Evolutionary conservation across 2,888 invertebrate genomes (phyloP).

Genomic region (Eubasilissa splendida): DNA sequence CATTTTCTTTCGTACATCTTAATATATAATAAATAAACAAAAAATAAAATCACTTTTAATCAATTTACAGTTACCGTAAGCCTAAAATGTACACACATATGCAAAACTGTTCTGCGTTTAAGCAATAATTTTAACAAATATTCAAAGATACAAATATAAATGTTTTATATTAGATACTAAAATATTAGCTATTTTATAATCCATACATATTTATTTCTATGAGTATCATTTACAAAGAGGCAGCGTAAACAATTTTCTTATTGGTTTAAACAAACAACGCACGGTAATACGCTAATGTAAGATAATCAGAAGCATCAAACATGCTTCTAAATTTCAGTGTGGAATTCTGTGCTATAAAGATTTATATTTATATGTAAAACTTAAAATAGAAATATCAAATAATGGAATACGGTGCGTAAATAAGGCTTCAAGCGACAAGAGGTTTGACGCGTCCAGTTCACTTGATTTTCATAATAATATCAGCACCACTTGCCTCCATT

Average conservation of each 20-base stretch:
- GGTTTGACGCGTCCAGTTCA: not conserved
- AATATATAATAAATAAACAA: conserved; percentile 8
- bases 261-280: not conserved
- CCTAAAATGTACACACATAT: no score
- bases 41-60: conserved; percentile 8
- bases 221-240: no score
- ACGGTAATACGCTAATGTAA: not conserved
- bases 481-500: conserved; percentile 1
- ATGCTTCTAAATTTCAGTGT: not conserved
- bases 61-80: not conserved
- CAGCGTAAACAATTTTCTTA: no score
- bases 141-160: no score
- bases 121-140: no score
- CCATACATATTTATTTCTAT: no score
- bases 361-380: not conserved
- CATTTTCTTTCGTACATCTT: not conserved
- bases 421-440: not conserved
- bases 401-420: conserved; percentile 25
- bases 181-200: no score
- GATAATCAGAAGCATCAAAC: not conserved
- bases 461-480: conserved; percentile 20
- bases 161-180: no score
- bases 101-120: no score
- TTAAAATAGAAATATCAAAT: conserved; percentile 14
- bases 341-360: not conserved